Evolutionary conservation across 2,888 invertebrate genomes (phyloP), one percentile per base, ranked within the genome.

Genomic region (Parthenolecanium corni): DNA sequence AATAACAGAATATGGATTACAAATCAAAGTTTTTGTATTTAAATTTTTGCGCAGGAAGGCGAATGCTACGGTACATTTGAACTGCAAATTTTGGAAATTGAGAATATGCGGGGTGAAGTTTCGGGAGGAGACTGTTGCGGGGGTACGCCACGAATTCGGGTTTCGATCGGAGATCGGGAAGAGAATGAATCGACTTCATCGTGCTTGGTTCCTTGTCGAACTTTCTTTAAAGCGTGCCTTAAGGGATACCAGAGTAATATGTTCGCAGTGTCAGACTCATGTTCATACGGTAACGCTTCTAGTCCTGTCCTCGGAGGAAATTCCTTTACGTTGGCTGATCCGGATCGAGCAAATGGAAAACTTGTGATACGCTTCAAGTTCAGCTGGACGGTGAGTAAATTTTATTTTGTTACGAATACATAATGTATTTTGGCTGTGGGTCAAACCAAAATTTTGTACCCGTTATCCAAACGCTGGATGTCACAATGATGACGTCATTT

Each of bases 321-420:
- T 75, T 87, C 89, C 71, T 93, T 92, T 79, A 88, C 88, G 67
- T 82, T 91, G 67, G 21, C 62, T n/a, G 88, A 89, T 76, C 87
- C 89, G 58, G 80, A 79, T 68, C 79, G 83, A 71, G 85, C 69
- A 62, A 68, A 68, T 16, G 72, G 87, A 71, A 86, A 86, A 71
- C 81, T 92, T 69, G 84, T 87, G 70, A 78, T 92, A 72, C 90
- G 87, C 70, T 92, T 93, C 78, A 84, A 87, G 71, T 92, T 92
- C 77, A 83, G 91, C 73, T 93, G 92, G 92, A 91, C 92, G 84
- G 92, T 92, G 72, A 85, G 83, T 79, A 9, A n/a, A n/a, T n/a
- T n/a, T n/a, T n/a, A n/a, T n/a, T n/a, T n/a, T n/a, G n/a, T n/a
- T n/a, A n/a, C n/a, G n/a, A n/a, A n/a, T n/a, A n/a, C n/a, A n/a